A percentile compares a stretch with the other conserved stretches of the same genome.
Conservation (phyloP, 2,113 vertebrate species). For the Turdus rufiventris region DNA sequence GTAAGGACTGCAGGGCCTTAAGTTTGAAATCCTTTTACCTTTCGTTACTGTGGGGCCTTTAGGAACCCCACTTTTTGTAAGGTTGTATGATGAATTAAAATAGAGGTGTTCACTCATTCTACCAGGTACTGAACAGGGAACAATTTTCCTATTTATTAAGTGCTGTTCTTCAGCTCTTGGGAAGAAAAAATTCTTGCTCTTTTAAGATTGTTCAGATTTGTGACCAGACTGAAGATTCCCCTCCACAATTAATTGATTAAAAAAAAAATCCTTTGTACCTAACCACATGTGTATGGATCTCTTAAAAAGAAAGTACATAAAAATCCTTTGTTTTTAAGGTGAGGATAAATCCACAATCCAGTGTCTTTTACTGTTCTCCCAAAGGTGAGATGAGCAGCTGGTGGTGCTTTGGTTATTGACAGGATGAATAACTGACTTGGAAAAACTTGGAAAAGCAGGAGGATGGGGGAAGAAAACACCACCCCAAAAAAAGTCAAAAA, state of each 20-base stretch:
- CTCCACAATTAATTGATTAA: neutral
- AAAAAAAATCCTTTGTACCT: neutral
- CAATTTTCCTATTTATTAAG: neutral
- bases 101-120: neutral
- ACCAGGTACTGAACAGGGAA: neutral
- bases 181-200: neutral
- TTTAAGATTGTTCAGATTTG: neutral
- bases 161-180: neutral
- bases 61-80: neutral
- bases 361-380: neutral
- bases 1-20: neutral
- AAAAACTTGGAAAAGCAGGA: neutral
- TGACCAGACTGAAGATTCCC: neutral
- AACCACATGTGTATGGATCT: neutral
- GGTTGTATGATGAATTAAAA: neutral
- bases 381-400: neutral
- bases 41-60: neutral
- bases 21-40: neutral
- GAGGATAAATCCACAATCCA: neutral
- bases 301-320: neutral
- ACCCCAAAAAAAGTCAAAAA: fast-evolving
- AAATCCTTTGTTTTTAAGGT: neutral
- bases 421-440: neutral
- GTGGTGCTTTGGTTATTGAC: neutral
- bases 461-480: neutral